Conservation (phyloP, 2,797 vertebrate genomes). For the Delichon dasypus region DNA sequence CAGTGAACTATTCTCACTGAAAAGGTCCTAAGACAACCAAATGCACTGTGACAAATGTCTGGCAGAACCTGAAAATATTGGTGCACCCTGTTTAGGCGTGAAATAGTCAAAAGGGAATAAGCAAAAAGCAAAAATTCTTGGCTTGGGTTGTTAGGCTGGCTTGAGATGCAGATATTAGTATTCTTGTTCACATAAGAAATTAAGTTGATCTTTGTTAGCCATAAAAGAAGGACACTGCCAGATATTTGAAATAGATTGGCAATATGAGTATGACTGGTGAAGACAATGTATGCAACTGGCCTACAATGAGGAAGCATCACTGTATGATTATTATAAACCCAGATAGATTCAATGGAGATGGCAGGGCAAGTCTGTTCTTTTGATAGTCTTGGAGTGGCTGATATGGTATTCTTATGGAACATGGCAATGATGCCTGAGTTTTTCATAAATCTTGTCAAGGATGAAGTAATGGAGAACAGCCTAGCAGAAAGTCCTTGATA, state of each 20-base stretch:
- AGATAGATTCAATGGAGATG: neutral
- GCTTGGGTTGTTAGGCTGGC: neutral
- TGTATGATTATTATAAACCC: neutral
- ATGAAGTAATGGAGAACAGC: conserved; percentile 25
- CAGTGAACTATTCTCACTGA: neutral
- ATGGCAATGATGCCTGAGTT: neutral
- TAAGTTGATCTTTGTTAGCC: neutral
- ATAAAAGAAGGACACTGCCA: neutral
- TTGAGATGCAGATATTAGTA: neutral
- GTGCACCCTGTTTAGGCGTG: rapidly evolving
- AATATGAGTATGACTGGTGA: neutral
- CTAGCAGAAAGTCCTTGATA: conserved; percentile 9
- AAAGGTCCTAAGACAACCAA: neutral
- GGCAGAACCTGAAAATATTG: neutral
- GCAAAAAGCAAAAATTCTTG: neutral
- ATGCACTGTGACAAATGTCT: neutral
- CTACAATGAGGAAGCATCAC: neutral
- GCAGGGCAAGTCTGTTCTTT: neutral
- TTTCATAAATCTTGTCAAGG: conserved; percentile 23
- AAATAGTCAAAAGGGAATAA: neutral
- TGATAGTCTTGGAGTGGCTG: neutral
- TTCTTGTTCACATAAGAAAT: neutral
- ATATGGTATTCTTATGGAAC: neutral
- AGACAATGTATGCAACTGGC: neutral
- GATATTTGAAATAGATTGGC: neutral